Percentiles rank a stretch among this genome's conserved stretches.
Evolutionary conservation across 2,113 vertebrate species (phyloP).

Genomic region (Gyps fulvus): DNA sequence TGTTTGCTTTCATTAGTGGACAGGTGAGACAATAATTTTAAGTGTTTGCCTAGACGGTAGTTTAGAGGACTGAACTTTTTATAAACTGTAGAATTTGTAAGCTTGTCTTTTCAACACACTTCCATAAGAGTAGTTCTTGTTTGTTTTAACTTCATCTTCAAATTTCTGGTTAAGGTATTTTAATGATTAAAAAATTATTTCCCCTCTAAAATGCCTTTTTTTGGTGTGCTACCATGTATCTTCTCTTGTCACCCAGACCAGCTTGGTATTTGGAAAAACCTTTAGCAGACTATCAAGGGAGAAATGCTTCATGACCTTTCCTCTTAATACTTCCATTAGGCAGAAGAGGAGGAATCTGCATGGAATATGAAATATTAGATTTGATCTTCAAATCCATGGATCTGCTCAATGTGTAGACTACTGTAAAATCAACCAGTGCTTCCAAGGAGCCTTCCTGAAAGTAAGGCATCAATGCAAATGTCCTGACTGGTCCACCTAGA

Average conservation of each 20-base stretch:
- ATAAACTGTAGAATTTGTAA: not conserved
- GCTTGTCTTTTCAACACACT: not conserved
- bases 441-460: not conserved
- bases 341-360: not conserved
- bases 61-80: not conserved
- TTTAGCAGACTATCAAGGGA: not conserved
- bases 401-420: accelerated
- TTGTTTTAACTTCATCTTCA: not conserved
- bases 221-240: not conserved
- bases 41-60: not conserved
- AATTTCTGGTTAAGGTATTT: not conserved
- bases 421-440: not conserved
- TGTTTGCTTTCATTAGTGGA: not conserved
- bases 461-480: not conserved
- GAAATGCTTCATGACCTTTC: not conserved
- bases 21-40: not conserved
- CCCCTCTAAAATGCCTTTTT: not conserved
- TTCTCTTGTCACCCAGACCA: not conserved
- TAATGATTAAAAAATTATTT: not conserved
- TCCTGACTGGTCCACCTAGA: not conserved
- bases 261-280: not conserved
- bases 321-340: not conserved
- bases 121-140: not conserved
- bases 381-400: not conserved
- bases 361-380: not conserved